Base-by-base conservation (phyloP, 1,140 invertebrate genomes). In the Oedothorax gibbosus region DNA sequence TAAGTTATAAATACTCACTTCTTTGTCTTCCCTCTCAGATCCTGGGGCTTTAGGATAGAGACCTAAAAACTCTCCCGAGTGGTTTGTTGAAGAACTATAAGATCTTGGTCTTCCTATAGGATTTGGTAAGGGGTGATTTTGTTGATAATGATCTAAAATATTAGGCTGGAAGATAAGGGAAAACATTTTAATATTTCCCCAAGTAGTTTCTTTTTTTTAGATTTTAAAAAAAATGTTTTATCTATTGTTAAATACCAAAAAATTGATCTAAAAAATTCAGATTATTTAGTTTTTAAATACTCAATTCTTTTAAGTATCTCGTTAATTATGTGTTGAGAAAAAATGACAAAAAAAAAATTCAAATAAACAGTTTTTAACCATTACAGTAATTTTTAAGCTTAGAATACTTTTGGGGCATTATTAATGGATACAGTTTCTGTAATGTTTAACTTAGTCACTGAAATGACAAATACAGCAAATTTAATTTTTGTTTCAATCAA, bases 1-100 rank as follows among this genome's bases (percentile, higher is more conserved):
- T 35, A 35, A 35, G 35, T 35, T 69, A 77, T 57, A 53, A 68
- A 79, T 12, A 49, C 87, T 91, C 88, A 93, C 92, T 87, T 92
- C 91, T 88, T 91, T 91, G 85, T 92, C 91, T 86, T 91, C 91
- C 69, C 91, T 88, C 84, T 91, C 91, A 79, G 89, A 91, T 8
- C 91, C 91, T 18, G 91, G 90, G 11, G 90, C 90, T 87, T 90
- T 90, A 68, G 89, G 89, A 86, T 91, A 91, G 20, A 65, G 87
- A 75, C 62, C 86, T 86, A 86, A 85, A 82, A 68, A 89, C 87
- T 85, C 83, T 35, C 79, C 75, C 54, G 85, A 85, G 69, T 87
- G 86, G 64, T 87, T 87, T 9, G 88, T 87, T 20, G 90, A 90
- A n/a, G 88, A 88, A 81, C 90, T 90, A 87, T 88, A 90, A 21